Base-by-base conservation (phyloP, 2,888 invertebrate genomes). In the Chydorus sphaericus region DNA sequence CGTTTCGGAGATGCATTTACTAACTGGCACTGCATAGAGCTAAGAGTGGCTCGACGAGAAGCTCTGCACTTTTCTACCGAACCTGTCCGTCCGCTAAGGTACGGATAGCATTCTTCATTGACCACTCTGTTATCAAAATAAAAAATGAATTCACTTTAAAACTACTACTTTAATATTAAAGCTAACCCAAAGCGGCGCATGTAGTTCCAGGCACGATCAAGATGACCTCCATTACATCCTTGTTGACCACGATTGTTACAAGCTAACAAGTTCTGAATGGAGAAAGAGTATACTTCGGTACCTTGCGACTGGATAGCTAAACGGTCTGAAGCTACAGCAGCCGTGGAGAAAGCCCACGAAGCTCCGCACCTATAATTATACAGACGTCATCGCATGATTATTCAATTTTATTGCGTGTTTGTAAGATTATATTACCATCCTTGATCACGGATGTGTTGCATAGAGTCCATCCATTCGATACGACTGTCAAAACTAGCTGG, bases 141-240 rank as follows among this genome's bases (percentile, higher is more conserved):
- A 51, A 38, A 3, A 31, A 44, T 20, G 18, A 23, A 23, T 30
- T 48, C 30, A 44, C 36, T 49, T 14, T 28, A 11, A 31, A 30
- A 11, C 20, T 16, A 57, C 23, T 20, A 18, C 38, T 8, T 56
- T n/a, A n/a, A 14, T 33, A 33, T 11, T 33, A 33, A 11, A 33
- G 36, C n/a, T n/a, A n/a, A 77, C 77, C 77, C 77, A 56, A 79
- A 79, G 69, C 79, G 82, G 59, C 84, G 77, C 58, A 91, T 77
- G 70, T 80, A 94, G 70, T 83, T 82, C 96, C 94, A 96, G 0
- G 93, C 93, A 55, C 83, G 76, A 66, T 94, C 93, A 61, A 94
- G 75, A 67, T 89, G 81, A 0, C 94, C 96, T 1, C 93, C 93
- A 33, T 77, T 73, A 68, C 96, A 96, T 28, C 86, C 89, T 59